Conservation (phyloP, 2,113 vertebrate species). For the Cyanoderma ruficeps region DNA sequence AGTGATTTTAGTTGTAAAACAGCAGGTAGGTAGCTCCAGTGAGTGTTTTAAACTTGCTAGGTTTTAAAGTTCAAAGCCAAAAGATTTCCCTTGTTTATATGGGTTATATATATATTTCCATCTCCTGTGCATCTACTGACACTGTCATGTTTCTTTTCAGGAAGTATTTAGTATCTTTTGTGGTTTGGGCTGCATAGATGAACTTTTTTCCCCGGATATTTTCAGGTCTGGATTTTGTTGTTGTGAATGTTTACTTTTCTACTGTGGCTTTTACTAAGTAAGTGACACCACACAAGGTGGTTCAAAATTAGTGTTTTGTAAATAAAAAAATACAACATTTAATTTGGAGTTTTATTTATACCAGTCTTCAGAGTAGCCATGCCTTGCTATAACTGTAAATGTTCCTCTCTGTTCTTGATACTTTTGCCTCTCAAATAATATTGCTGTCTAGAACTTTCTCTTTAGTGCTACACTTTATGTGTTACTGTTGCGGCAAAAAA, state of each 20-base stretch:
- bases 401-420: neutral
- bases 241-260: neutral
- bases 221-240: neutral
- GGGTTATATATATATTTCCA: neutral
- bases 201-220: neutral
- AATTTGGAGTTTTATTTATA: neutral
- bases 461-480: neutral
- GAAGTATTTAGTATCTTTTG: neutral
- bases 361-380: neutral
- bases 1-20: neutral
- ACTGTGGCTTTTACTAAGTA: neutral
- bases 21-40: neutral
- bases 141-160: neutral
- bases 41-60: neutral
- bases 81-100: neutral
- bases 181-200: neutral
- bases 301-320: neutral
- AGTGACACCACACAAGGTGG: neutral
- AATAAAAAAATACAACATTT: neutral
- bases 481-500: constrained; percentile 14
- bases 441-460: neutral
- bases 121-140: neutral
- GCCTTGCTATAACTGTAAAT: neutral
- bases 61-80: neutral
- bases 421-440: neutral